Base-by-base conservation (phyloP, 2,797 vertebrate genomes). In the Helicolenus hilgendorfi region DNA sequence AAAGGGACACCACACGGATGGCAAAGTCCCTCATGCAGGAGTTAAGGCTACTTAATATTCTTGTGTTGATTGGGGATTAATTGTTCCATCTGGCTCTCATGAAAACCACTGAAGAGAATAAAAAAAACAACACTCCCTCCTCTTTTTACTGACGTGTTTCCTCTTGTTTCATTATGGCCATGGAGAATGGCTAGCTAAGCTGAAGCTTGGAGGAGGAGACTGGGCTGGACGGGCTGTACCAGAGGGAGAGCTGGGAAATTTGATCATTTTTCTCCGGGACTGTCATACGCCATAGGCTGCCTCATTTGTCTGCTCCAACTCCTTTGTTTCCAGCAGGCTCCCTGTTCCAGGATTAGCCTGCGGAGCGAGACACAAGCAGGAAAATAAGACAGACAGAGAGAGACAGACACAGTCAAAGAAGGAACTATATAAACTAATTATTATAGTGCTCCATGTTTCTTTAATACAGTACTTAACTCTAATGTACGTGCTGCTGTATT, bases 21-120 rank as follows among this genome's bases (percentile, higher is more conserved):
- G 67, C 58, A 56, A 72, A 85, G 41, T 88, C 93, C 84, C 89
- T 60, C 53, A 31, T 84, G 89, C 85, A 82, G 60, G 82, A 94
- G 90, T 92, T 93, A 88, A 95, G 83, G 83, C 94, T 88, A 62
- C 81, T 96, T 94, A 90, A 94, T 94, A 94, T 95, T 93, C 91
- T 63, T 86, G 10, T 89, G 86, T 83, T 95, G 92, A 96, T 96
- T 95, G 93, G 94, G 92, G 96, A 98, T 98, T 98, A 98, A 98
- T 98, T 97, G 97, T 95, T 96, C 98, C 98, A 98, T 98, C 98
- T 98, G 98, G 96, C 89, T 83, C 86, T 85, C 77, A 62, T 93
- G 85, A 93, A 95, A 94, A 95, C 69, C 86, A 93, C 81, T 35
- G 45, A 88, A 77, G 67, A 82, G 79, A 89, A 73, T 56, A 79